phyloP scores from a whole-genome alignment of 2,888 invertebrate genomes.

The Drosophila macrospina region DNA sequence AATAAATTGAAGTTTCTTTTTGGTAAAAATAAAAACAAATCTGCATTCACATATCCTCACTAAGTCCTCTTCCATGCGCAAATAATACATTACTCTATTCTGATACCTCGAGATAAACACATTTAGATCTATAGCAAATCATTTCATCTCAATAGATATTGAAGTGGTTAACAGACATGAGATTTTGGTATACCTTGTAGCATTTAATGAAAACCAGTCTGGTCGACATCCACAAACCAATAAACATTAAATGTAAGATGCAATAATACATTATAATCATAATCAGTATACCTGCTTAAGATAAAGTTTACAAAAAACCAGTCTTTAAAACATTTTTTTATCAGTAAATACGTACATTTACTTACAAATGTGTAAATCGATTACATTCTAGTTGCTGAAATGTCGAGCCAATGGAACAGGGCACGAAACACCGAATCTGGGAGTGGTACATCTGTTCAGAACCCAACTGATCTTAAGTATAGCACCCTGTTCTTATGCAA shows the following conservation, averaged over 20 bases:
- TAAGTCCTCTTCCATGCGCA: neutral
- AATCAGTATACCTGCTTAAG: constrained; percentile 71
- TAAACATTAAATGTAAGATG: constrained; percentile 18
- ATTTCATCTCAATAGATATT: neutral
- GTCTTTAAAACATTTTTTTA: constrained; percentile 82
- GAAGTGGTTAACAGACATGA: constrained; percentile 8
- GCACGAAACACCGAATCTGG: constrained; percentile 23
- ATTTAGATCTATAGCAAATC: constrained; percentile 5
- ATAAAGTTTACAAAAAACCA: constrained; percentile 84
- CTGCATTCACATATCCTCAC: constrained; percentile 3
- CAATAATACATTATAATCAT: constrained; percentile 35
- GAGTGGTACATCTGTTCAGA: constrained; percentile 11
- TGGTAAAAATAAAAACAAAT: constrained; percentile 1
- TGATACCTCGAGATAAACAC: neutral
- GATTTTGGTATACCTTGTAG: constrained; percentile 39
- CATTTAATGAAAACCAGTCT: constrained; percentile 21
- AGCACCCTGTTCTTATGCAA: constrained; percentile 41
- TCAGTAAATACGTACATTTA: constrained; percentile 50
- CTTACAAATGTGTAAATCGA: constrained; percentile 42
- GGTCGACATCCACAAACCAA: constrained; percentile 15
- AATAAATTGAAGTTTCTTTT: neutral
- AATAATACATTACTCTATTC: neutral
- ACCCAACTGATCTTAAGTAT: constrained; percentile 11
- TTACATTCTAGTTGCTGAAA: constrained; percentile 34
- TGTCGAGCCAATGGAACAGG: constrained; percentile 32